A percentile compares a stretch with the other conserved stretches of the same genome.
These are phyloP conservation scores for Bergia sp. DNA, from an alignment of 92 coral and sea anemone species.

Conservation along the genomic window DNA sequence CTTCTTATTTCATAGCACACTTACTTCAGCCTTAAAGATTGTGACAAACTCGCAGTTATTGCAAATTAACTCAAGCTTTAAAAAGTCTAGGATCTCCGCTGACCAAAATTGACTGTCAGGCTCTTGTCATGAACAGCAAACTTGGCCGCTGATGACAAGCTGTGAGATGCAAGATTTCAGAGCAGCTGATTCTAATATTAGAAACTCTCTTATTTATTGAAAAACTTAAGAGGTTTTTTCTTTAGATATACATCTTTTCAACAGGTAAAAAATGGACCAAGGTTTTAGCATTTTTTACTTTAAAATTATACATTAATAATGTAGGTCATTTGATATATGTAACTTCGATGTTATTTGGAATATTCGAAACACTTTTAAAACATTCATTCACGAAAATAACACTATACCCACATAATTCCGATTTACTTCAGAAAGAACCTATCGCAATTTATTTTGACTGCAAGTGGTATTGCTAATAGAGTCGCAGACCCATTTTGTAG, in stretches of 20 bases:
- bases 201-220: neutral
- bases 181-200: constrained; percentile 25
- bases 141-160: neutral
- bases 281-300: neutral
- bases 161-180: neutral
- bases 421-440: constrained; percentile 4
- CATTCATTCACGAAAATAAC: neutral
- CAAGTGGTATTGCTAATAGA: neutral
- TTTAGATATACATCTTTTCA: neutral
- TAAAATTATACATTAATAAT: neutral
- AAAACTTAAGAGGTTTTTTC: neutral
- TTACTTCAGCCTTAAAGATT: neutral
- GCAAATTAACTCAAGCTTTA: neutral
- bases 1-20: neutral
- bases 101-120: neutral
- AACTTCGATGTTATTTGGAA: neutral
- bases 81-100: neutral
- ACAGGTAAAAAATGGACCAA: neutral
- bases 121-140: neutral
- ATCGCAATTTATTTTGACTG: constrained; percentile 8
- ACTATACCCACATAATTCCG: constrained; percentile 1
- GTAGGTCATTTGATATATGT: neutral
- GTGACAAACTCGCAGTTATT: neutral
- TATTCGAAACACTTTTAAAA: neutral
- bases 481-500: neutral